Evolutionary conservation across 2,797 vertebrate species (phyloP).

Genomic region (Clarias pachynema): DNA sequence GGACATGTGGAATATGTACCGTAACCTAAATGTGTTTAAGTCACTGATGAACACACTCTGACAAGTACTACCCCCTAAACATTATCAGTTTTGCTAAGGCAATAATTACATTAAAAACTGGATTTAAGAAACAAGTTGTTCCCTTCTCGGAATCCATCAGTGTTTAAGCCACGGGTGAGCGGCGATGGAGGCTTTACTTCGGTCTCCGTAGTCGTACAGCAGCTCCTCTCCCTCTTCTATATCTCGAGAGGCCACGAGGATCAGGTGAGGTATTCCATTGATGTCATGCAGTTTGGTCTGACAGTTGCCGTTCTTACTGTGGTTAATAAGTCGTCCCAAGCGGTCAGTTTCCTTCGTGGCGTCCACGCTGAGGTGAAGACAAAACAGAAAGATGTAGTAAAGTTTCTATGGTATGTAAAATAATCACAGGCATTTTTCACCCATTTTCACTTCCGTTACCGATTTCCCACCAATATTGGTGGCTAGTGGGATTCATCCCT

Average conservation of each 20-base stretch:
- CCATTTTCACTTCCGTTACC: background rate
- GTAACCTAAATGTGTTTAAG: constrained; percentile 57
- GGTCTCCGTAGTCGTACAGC: constrained; percentile 96
- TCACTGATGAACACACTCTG: constrained; percentile 51
- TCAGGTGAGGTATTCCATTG: constrained; percentile 89
- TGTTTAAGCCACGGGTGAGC: constrained; percentile 97
- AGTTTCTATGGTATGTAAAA: background rate
- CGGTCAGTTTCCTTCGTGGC: constrained; percentile 89
- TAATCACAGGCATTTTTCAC: background rate
- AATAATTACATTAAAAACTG: constrained; percentile 69
- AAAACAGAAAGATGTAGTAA: background rate
- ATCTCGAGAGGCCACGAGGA: constrained; percentile 90
- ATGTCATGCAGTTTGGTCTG: constrained; percentile 97
- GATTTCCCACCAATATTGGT: background rate
- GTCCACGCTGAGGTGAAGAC: constrained; percentile 80
- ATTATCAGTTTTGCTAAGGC: constrained; percentile 74
- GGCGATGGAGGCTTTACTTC: constrained; percentile 90
- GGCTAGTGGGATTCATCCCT: background rate
- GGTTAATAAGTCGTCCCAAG: constrained; percentile 91
- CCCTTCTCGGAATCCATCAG: constrained; percentile 63
- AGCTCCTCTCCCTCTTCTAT: constrained; percentile 90
- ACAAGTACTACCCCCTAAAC: constrained; percentile 58
- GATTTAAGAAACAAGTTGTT: constrained; percentile 58
- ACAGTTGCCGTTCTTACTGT: constrained; percentile 97
- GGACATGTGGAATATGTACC: constrained; percentile 61